Percentiles rank a stretch among this genome's conserved stretches.
Evolutionary conservation across 2,797 vertebrate species (phyloP).

Genomic region (Natrix natrix): DNA sequence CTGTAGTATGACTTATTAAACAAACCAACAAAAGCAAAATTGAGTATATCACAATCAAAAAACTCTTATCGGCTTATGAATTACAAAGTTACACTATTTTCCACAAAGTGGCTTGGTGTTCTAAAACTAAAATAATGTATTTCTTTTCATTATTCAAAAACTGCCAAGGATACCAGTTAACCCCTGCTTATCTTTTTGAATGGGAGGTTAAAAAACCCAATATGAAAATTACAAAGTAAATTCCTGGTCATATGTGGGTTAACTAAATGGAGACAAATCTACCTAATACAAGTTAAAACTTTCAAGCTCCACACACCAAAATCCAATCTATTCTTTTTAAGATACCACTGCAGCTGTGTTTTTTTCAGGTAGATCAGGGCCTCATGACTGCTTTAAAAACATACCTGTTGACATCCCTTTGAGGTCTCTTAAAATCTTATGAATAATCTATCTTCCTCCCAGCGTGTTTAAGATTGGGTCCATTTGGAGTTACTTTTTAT

Average conservation of each 20-base stretch:
- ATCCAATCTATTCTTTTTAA: not conserved
- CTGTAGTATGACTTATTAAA: not conserved
- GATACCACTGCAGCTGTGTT: not conserved
- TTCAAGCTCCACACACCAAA: not conserved
- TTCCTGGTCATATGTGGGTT: not conserved
- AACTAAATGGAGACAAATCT: not conserved
- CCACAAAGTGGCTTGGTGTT: not conserved
- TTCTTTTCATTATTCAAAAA: not conserved
- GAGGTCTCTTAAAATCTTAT: not conserved
- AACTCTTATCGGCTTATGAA: not conserved
- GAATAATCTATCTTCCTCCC: not conserved
- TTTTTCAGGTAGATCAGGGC: not conserved
- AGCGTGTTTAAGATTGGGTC: not conserved
- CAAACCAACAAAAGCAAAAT: not conserved
- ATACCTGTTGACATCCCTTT: not conserved
- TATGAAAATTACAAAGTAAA: not conserved
- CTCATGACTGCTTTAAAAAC: not conserved
- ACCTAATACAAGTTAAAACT: not conserved
- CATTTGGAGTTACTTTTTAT: not conserved
- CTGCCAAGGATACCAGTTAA: not conserved
- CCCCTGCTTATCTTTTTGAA: not conserved
- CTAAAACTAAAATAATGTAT: not conserved
- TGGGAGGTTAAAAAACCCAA: not conserved
- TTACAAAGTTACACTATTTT: not conserved
- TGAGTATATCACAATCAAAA: not conserved